Percentiles rank a stretch among this genome's conserved stretches.
phyloP scores from a whole-genome alignment of 2,888 invertebrate species.

The Boloria selene region DNA sequence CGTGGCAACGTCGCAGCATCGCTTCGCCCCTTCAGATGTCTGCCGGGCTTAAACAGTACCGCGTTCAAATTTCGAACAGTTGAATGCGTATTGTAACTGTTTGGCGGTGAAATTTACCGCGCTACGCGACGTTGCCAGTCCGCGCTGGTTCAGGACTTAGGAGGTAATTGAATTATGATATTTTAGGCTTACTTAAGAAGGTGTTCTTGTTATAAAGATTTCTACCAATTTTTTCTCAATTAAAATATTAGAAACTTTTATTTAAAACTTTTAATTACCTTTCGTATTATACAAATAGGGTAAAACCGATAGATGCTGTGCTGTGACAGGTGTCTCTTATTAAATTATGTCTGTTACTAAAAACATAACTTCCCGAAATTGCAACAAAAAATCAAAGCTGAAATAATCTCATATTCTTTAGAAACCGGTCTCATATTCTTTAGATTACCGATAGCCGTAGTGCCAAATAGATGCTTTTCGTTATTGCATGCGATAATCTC shows the following conservation, averaged over 20 bases:
- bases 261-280: background rate
- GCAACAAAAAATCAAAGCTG: no score
- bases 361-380: no score
- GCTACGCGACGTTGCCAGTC: constrained; percentile 68
- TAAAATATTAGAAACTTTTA: background rate
- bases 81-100: constrained; percentile 75
- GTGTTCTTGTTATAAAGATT: constrained; percentile 29
- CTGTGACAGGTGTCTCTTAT: no score
- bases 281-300: background rate
- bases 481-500: no score
- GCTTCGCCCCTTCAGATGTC: constrained; percentile 65
- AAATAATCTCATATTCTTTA: no score
- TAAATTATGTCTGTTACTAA: no score
- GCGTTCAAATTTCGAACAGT: constrained; percentile 73
- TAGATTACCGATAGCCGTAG: no score
- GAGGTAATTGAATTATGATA: constrained; percentile 65
- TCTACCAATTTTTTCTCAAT: constrained; percentile 17
- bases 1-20: constrained; percentile 65
- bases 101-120: constrained; percentile 64
- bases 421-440: no score
- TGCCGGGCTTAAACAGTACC: constrained; percentile 65
- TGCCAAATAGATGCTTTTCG: no score
- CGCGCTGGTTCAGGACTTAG: constrained; percentile 56
- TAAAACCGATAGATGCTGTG: no score
- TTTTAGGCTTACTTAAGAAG: constrained; percentile 38